Percentiles rank a stretch among this genome's conserved stretches.
These are phyloP conservation scores for Cherax destructor DNA, from an alignment of 1,140 invertebrate genomes.

Conservation along the genomic window DNA sequence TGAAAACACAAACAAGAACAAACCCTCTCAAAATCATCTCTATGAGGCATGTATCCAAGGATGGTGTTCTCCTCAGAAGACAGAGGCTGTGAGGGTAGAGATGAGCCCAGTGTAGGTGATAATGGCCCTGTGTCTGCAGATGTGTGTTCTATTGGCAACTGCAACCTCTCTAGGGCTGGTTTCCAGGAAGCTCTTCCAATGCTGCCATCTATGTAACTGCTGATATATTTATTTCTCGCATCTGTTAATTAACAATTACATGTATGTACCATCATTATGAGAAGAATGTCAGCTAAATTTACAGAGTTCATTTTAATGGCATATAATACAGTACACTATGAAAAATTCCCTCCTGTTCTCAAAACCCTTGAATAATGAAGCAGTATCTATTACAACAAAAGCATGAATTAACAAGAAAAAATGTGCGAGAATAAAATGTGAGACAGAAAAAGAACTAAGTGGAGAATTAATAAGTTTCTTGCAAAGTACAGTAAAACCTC, in stretches of 20 bases:
- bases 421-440: too few relatives aligned
- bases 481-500: too few relatives aligned
- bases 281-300: too few relatives aligned
- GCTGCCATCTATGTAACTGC: slow-evolving; percentile 90
- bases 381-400: too few relatives aligned
- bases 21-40: slow-evolving; percentile 96
- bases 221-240: slow-evolving; percentile 93
- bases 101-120: slow-evolving; percentile 83
- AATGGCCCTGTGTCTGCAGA: slow-evolving; percentile 88
- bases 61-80: slow-evolving; percentile 86
- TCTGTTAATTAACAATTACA: slow-evolving; percentile 78
- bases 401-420: too few relatives aligned
- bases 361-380: too few relatives aligned
- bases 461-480: too few relatives aligned
- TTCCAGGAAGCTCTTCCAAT: slow-evolving; percentile 90
- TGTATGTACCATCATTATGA: too few relatives aligned
- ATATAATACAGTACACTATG: too few relatives aligned
- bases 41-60: slow-evolving; percentile 95
- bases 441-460: too few relatives aligned
- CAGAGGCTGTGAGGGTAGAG: slow-evolving; percentile 86
- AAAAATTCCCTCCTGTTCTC: too few relatives aligned
- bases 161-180: slow-evolving; percentile 77
- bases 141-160: slow-evolving; percentile 74
- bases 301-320: too few relatives aligned
- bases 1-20: slow-evolving; percentile 11